phyloP scores from a whole-genome alignment of 2,113 vertebrate species.

The Neodon shergylaensis region DNA sequence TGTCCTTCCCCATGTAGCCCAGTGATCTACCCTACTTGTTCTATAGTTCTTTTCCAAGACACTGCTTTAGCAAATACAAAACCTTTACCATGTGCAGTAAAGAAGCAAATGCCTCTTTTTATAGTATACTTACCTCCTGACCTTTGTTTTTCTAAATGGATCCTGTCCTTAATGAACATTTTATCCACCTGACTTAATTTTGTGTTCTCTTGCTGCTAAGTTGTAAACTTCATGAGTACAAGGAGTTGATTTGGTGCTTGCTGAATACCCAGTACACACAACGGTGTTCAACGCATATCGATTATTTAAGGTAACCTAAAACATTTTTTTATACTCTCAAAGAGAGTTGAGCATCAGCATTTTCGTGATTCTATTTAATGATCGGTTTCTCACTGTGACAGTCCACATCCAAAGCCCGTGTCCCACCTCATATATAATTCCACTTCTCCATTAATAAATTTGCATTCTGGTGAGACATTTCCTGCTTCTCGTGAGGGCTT shows the following conservation, averaged over 20 bases:
- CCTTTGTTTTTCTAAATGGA: slow-evolving; percentile 1
- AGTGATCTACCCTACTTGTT: neutral
- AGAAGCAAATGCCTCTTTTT: neutral
- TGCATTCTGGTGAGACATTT: slow-evolving; percentile 20
- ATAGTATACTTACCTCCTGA: neutral
- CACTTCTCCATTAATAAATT: slow-evolving; percentile 10
- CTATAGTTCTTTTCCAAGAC: neutral
- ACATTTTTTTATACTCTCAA: slow-evolving; percentile 9
- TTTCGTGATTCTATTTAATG: slow-evolving; percentile 26
- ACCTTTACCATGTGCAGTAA: neutral
- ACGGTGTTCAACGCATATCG: neutral
- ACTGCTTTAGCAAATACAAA: neutral
- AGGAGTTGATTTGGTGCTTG: neutral
- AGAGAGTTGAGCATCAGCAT: neutral
- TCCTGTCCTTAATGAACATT: neutral
- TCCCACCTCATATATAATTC: neutral
- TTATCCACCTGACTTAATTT: neutral
- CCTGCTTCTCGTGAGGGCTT: neutral
- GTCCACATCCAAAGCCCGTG: neutral
- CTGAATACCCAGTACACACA: neutral
- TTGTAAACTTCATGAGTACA: neutral
- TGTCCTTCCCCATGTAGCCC: neutral
- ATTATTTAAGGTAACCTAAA: neutral
- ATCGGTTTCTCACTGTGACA: neutral
- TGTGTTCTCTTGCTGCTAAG: neutral